These are phyloP conservation scores for Ataeniobius toweri DNA, from an alignment of 2,797 vertebrate genomes.

Conservation along the genomic window DNA sequence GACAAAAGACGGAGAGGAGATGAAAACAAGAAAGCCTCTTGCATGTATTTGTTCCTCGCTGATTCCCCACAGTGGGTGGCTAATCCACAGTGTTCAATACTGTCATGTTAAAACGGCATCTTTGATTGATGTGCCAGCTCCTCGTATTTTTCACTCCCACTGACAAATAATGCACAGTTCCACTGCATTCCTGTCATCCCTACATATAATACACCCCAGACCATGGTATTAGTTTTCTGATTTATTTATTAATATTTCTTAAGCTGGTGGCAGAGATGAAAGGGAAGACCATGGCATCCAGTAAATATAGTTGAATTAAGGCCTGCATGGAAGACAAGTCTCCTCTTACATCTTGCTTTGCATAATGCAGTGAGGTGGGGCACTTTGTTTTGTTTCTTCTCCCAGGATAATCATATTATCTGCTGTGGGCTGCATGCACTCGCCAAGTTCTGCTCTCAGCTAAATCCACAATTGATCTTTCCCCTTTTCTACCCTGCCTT, in stretches of 20 bases:
- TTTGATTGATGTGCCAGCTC: constrained; percentile 72
- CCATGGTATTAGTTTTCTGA: constrained; percentile 59
- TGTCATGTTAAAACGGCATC: constrained; percentile 67
- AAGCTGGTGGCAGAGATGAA: constrained; percentile 65
- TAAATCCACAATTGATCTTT: constrained; percentile 81
- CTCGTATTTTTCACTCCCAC: constrained; percentile 62
- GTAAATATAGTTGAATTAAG: constrained; percentile 76
- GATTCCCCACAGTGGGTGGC: constrained; percentile 74
- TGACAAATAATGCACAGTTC: constrained; percentile 74
- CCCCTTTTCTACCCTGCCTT: constrained; percentile 53
- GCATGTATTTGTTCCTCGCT: constrained; percentile 58
- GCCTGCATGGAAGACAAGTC: constrained; percentile 49
- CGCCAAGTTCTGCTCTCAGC: constrained; percentile 72
- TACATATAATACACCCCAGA: constrained; percentile 64
- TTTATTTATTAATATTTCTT: constrained; percentile 77
- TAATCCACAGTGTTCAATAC: constrained; percentile 69
- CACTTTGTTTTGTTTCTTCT: constrained; percentile 60
- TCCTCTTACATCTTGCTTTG: constrained; percentile 66
- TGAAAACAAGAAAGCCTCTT: constrained; percentile 25
- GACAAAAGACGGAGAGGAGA: constrained; percentile 45
- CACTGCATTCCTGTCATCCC: constrained; percentile 67
- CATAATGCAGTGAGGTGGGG: constrained; percentile 57
- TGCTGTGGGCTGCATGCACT: constrained; percentile 66
- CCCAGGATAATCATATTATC: constrained; percentile 79
- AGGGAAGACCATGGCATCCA: constrained; percentile 52